Conservation (phyloP, 2,113 vertebrate genomes). For the Myotis brandtii region DNA sequence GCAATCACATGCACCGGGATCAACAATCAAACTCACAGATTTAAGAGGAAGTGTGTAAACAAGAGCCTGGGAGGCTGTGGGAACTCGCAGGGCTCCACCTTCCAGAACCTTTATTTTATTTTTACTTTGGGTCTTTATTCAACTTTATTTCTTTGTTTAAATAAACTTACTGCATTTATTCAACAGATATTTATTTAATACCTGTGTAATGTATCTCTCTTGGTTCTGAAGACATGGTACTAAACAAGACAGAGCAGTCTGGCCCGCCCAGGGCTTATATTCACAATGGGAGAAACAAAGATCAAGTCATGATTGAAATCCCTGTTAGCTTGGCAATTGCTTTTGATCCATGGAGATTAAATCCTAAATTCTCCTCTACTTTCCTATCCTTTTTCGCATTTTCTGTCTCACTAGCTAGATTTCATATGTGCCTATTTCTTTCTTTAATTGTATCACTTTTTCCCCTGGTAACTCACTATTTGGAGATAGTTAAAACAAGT, state of each 20-base stretch:
- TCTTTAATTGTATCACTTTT: slow-evolving; percentile 7
- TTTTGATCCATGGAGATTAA: not conserved
- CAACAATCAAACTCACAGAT: too few species aligned
- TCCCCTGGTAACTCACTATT: not conserved
- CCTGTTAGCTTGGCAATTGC: not conserved
- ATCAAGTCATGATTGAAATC: not conserved
- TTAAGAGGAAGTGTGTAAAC: too few species aligned
- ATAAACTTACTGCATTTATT: slow-evolving; percentile 40
- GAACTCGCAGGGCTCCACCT: too few species aligned
- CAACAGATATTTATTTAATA: not conserved
- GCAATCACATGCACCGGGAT: too few species aligned
- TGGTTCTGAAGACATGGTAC: not conserved
- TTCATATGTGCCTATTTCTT: not conserved
- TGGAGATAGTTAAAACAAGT: slow-evolving; percentile 17
- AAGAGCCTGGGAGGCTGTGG: too few species aligned
- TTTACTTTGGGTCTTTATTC: slow-evolving; percentile 41
- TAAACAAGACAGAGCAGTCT: not conserved
- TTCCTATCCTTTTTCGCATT: not conserved
- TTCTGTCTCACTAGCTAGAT: not conserved
- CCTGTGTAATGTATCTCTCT: not conserved
- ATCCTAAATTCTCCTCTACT: not conserved
- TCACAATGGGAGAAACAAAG: not conserved
- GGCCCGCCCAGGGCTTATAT: not conserved
- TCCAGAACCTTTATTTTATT: too few species aligned
- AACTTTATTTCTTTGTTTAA: slow-evolving; percentile 35